phyloP scores from a whole-genome alignment of 2,888 invertebrate species.

The Acanthosepion pharaonis region DNA sequence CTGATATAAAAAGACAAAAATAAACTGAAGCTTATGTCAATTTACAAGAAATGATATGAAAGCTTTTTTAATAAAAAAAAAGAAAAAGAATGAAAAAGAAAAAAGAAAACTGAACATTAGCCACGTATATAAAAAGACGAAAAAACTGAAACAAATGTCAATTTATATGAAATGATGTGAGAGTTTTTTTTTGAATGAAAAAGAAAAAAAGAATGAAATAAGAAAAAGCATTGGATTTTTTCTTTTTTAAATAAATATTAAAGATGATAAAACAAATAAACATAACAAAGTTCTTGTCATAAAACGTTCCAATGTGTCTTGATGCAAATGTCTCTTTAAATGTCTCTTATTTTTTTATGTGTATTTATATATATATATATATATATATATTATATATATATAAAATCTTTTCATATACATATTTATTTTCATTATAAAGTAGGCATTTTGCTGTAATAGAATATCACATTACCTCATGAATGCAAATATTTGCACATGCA shows the following conservation, averaged over 20 bases:
- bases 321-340: neutral
- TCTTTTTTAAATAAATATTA: neutral
- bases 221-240: neutral
- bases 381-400: neutral
- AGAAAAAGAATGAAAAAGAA: no score
- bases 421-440: neutral
- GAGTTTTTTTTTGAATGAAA: no score
- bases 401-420: neutral
- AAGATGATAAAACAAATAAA: neutral
- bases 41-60: no score
- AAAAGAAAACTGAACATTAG: no score
- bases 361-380: neutral
- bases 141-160: no score
- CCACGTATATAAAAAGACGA: no score
- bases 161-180: no score
- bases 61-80: no score
- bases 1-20: no score
- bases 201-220: no score
- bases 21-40: no score
- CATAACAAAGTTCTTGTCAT: conserved; percentile 21
- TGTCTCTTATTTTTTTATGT: no score
- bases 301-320: neutral
- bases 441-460: neutral
- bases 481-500: neutral
- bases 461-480: neutral